Evolutionary conservation across 2,113 vertebrate species (phyloP), one percentile per base, ranked within the genome.

Genomic region (Eudyptes chrysolophus): DNA sequence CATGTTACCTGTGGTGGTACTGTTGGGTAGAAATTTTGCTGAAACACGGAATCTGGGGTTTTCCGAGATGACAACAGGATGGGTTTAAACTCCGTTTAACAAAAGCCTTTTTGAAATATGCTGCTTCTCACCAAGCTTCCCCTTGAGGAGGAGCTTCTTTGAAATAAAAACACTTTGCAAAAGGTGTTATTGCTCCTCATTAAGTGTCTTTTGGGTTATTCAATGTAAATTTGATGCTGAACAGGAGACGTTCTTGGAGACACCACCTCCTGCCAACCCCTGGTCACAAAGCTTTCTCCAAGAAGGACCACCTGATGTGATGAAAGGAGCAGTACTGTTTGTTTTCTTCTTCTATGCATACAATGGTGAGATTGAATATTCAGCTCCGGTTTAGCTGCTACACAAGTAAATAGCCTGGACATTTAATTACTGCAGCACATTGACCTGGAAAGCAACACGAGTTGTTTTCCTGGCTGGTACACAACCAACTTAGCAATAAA

Each of bases 331-430:
- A 1, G 32, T 9, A 30, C 7, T 93, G 79, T 94, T 97, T 97
- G 87, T 55, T 71, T 93, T 54, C 83, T 71, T 51, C 65, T 84
- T 25, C 90, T 75, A 1, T 17, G 92, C 90, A 97, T 97, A 97
- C 97, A 97, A 97, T 97, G 88, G 49, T 20, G 60, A 95, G 72
- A 79, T 48, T 18, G 74, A 95, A 87, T 76, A 88, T 79, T 94
- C 74, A 49, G 55, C 60, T 84, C 72, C 61, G 57, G 25, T 93
- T 78, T 81, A 92, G 77, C 49, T 87, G 29, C 72, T 84, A 68
- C 74, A 76, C 0, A 5, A 70, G 60, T 77, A 95, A 97, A 81
- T n/a, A 92, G 26, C 68, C 62, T 74, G 8, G 62, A 62, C n/a
- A 20, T 62, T 90, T 77, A 87, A 82, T 84, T 93, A 66, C 61